Evolutionary conservation across 1,140 invertebrate species (phyloP).

Genomic region (Nasonia giraulti): DNA sequence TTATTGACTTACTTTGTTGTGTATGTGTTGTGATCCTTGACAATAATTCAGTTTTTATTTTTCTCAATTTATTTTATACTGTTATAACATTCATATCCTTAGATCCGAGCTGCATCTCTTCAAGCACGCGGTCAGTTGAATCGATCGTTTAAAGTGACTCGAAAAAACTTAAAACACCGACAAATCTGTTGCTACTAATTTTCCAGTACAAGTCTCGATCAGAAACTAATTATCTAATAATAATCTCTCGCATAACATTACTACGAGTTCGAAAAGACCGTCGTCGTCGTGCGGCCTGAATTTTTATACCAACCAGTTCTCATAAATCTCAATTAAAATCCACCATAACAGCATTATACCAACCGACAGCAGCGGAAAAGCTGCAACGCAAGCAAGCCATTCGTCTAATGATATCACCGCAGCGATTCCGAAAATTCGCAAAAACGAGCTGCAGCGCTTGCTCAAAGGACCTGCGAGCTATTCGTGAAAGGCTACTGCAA

Average conservation of each 20-base stretch:
- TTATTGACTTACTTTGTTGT: too few relatives aligned
- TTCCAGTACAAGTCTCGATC: not conserved
- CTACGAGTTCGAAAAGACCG: not conserved
- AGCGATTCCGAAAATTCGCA: conserved; percentile 11
- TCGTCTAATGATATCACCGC: not conserved
- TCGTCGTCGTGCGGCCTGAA: too few relatives aligned
- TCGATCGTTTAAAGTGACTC: not conserved
- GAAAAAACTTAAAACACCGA: not conserved
- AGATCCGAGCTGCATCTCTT: too few relatives aligned
- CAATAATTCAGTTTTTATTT: too few relatives aligned
- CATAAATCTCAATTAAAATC: conserved; percentile 16
- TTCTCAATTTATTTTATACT: too few relatives aligned
- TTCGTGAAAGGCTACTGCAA: not conserved
- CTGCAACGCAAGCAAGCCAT: not conserved
- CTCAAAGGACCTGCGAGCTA: not conserved
- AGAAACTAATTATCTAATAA: not conserved
- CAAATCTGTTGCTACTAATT: not conserved
- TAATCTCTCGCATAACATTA: not conserved
- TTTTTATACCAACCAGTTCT: not conserved
- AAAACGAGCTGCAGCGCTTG: not conserved
- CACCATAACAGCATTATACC: too few relatives aligned
- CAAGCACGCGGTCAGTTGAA: not conserved
- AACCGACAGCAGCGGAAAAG: not conserved
- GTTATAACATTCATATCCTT: too few relatives aligned
- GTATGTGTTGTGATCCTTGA: too few relatives aligned